Evolutionary conservation across 2,888 invertebrate species (phyloP).

Genomic region (Lithophane ornitopus): DNA sequence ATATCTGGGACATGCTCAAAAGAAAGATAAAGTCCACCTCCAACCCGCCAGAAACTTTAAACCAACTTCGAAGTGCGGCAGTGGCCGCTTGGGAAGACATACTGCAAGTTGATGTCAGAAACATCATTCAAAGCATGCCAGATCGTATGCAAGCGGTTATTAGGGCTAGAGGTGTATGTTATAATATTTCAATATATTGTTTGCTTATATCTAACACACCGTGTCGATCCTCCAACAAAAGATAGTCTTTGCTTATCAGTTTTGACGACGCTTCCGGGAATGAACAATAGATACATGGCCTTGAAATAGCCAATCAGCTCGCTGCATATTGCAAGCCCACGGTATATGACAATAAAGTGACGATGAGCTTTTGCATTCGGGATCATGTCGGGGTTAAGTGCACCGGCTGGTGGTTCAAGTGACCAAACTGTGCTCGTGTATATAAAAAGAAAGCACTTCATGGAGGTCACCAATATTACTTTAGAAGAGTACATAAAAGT

Average conservation of each 20-base stretch:
- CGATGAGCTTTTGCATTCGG: background rate
- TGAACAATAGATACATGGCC: conserved; percentile 4
- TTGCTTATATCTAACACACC: too few species aligned
- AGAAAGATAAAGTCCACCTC: too few species aligned
- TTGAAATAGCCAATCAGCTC: background rate
- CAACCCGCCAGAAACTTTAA: too few species aligned
- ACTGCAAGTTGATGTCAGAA: too few species aligned
- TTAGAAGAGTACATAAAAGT: background rate
- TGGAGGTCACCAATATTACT: conserved; percentile 3
- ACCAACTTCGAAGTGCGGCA: too few species aligned
- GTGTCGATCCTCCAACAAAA: conserved; percentile 10
- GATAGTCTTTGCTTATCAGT: conserved; percentile 10
- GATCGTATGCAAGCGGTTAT: too few species aligned
- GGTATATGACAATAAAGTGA: too few species aligned
- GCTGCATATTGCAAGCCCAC: background rate
- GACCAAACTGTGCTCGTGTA: background rate
- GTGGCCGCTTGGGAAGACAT: too few species aligned
- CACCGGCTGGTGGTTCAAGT: conserved; percentile 1
- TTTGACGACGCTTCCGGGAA: conserved; percentile 10
- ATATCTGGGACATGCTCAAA: too few species aligned
- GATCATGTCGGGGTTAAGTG: conserved; percentile 1
- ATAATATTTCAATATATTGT: too few species aligned
- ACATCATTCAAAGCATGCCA: too few species aligned
- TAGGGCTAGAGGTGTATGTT: too few species aligned
- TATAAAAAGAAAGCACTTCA: background rate